Evolutionary conservation across 2,113 vertebrate genomes (phyloP).

Genomic region (Oxyruncus cristatus): DNA sequence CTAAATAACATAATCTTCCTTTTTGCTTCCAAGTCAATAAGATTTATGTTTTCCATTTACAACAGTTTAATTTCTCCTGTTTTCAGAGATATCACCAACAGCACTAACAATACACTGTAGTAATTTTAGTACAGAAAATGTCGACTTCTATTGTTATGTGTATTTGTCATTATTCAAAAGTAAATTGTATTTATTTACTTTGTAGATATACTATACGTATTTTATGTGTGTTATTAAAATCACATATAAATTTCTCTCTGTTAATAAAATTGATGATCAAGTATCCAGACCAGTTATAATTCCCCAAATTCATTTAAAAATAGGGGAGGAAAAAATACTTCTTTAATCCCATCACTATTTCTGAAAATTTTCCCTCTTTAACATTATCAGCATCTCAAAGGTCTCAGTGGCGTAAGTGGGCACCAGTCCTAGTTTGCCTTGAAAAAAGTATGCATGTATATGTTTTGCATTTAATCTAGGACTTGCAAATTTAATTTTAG

Average conservation of each 20-base stretch:
- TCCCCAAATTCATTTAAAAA: background rate
- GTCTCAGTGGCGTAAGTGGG: background rate
- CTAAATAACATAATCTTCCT: background rate
- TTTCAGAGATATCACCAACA: background rate
- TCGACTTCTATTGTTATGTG: background rate
- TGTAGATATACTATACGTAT: background rate
- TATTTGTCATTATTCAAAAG: background rate
- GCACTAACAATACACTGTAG: background rate
- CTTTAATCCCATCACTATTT: background rate
- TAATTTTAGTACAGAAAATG: background rate
- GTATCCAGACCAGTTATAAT: background rate
- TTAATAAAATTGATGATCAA: background rate
- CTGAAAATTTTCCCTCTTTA: background rate
- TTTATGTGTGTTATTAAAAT: background rate
- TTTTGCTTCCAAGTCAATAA: background rate
- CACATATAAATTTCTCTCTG: background rate
- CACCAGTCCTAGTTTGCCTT: background rate
- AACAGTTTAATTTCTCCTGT: background rate
- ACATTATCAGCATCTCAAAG: background rate
- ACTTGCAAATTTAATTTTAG: background rate
- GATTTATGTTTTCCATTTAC: background rate
- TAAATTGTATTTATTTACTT: background rate
- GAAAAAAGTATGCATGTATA: background rate
- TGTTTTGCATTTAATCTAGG: background rate
- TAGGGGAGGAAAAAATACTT: background rate